These are phyloP conservation scores for Mycogona germanica DNA, from an alignment of 2,888 invertebrate species.

Conservation along the genomic window DNA sequence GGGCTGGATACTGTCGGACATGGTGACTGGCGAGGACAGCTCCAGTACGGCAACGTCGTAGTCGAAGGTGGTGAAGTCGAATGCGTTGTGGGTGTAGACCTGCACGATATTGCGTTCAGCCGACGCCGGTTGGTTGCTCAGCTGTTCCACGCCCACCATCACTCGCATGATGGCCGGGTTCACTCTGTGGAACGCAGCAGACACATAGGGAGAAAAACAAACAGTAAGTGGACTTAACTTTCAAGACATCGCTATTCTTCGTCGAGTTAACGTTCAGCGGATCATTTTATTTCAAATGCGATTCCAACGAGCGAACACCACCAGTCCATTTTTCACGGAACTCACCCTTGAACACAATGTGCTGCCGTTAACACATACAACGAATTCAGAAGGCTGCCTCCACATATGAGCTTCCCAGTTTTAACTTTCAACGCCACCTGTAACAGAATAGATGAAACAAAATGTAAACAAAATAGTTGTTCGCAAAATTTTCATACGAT, in stretches of 20 bases:
- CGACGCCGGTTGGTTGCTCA: slow-evolving; percentile 1
- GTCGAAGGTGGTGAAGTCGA: slow-evolving; percentile 15
- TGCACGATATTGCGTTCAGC: not conserved
- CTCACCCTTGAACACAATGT: slow-evolving; percentile 18
- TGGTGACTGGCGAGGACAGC: slow-evolving; percentile 9
- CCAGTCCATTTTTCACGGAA: not conserved
- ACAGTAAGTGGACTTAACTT: not conserved
- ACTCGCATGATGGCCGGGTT: slow-evolving; percentile 9
- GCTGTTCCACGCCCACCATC: slow-evolving; percentile 6
- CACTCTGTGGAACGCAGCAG: too few species aligned
- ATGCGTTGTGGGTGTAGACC: slow-evolving; percentile 4
- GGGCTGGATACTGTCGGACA: slow-evolving; percentile 4
- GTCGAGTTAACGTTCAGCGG: not conserved
- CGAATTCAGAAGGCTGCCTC: slow-evolving; percentile 16
- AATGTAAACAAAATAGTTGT: not conserved
- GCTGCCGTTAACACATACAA: slow-evolving; percentile 18
- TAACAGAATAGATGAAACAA: not conserved
- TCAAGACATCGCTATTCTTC: not conserved
- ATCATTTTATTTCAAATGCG: not conserved
- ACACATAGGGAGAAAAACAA: not conserved
- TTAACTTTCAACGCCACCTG: slow-evolving; percentile 12
- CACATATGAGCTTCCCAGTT: slow-evolving; percentile 14
- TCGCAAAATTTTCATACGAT: not conserved
- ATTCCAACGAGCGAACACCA: not conserved
- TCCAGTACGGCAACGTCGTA: slow-evolving; percentile 18